Conservation (phyloP, 2,888 invertebrate genomes). For the Lutraria lutraria region DNA sequence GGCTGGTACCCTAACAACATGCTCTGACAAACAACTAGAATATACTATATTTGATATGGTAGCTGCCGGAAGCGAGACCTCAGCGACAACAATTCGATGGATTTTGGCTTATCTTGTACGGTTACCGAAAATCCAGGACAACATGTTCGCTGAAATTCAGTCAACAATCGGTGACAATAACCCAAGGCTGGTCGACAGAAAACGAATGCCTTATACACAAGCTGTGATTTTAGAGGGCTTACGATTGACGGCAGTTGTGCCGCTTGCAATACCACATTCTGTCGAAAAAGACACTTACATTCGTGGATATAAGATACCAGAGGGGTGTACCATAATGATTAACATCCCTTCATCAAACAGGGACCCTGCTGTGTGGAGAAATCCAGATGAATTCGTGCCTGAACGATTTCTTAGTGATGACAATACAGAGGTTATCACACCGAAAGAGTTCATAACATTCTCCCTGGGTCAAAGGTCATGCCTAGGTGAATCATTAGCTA, state of each 20-base stretch:
- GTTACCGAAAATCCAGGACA: constrained; percentile 38
- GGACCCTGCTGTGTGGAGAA: constrained; percentile 71
- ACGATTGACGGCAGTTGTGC: constrained; percentile 23
- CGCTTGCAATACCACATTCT: constrained; percentile 66
- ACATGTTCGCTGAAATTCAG: constrained; percentile 43
- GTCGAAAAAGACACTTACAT: constrained; percentile 73
- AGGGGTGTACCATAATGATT: constrained; percentile 70
- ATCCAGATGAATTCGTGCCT: constrained; percentile 77
- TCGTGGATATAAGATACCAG: constrained; percentile 80
- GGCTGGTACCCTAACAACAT: neutral
- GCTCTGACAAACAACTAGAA: neutral
- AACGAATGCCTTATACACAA: constrained; percentile 34
- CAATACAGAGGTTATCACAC: constrained; percentile 19
- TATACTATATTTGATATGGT: constrained; percentile 28
- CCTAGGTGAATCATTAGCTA: constrained; percentile 54
- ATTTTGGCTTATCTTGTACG: constrained; percentile 28
- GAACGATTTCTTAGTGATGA: constrained; percentile 73
- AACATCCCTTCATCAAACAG: constrained; percentile 74
- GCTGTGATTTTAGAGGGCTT: constrained; percentile 44
- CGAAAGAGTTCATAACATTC: constrained; percentile 57
- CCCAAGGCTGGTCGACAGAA: neutral
- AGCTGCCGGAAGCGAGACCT: constrained; percentile 42
- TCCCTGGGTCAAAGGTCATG: constrained; percentile 58
- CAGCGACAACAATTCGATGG: constrained; percentile 30
- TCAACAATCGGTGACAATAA: neutral